Base-by-base conservation (phyloP, 2,888 invertebrate species). In the Anorthoa munda region DNA sequence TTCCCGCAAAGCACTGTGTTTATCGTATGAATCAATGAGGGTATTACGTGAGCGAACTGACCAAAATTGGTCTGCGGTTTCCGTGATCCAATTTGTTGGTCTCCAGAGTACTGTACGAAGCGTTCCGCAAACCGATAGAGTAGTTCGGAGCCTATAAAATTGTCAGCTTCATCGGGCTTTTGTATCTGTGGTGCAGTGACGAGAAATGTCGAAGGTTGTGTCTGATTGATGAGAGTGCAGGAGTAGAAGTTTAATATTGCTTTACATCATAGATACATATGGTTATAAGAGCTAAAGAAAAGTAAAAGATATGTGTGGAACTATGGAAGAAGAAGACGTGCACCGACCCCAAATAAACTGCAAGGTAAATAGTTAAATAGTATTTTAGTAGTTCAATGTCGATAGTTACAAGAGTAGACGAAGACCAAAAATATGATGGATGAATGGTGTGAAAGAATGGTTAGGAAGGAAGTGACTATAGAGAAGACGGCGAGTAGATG, bases 61-160 rank as follows among this genome's bases (percentile, higher is more conserved):
- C 90, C 90, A 89, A 90, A 91, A 92, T 92, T 87, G 89, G 90
- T 90, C 90, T 93, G 93, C 83, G 93, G 93, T 90, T 88, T 83
- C 87, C 88, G 86, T 87, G 86, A 88, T 90, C 90, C 90, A 90
- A 92, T 92, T 92, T 89, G 87, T 75, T 88, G 82, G 75, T 83
- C 86, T 84, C 90, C 72, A 70, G 86, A 86, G 87, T 73, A 66
- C 71, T 61, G 86, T 74, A 53, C 67, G 56, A 31, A 72, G 64
- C 56, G 82, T 83, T 88, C 72, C 84, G 86, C 84, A 83, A 88
- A 70, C 73, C 76, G 74, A 74, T 78, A 31, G 73, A 73, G 48
- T 71, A 60, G 63, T 50, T 56, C 21, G 55, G 18, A 51, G 66
- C 67, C 66, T 75, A 73, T 76, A 59, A 58, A 71, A 82, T 68